Percentiles rank a stretch among this genome's conserved stretches.
Evolutionary conservation across 2,797 vertebrate species (phyloP).

Genomic region (Enteromius paludinosus): DNA sequence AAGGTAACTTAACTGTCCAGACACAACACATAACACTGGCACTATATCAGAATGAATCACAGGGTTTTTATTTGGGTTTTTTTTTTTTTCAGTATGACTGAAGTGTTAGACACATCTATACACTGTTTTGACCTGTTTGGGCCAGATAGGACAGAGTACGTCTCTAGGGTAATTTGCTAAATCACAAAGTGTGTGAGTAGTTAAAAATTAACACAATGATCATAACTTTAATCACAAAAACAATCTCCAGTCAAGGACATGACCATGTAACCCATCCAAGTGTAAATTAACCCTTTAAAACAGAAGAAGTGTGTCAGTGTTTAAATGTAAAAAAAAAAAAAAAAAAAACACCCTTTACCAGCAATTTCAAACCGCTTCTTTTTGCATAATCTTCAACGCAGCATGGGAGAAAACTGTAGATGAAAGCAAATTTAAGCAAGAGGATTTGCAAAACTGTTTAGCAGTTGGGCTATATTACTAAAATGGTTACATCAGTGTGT

Average conservation of each 20-base stretch:
- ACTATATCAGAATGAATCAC: too few relatives aligned
- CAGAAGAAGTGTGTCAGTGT: neutral
- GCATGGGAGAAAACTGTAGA: neutral
- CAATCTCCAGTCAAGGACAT: slow-evolving; percentile 15
- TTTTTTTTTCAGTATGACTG: neutral
- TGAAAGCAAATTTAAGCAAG: neutral
- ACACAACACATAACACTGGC: too few relatives aligned
- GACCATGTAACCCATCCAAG: neutral
- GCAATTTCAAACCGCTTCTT: neutral
- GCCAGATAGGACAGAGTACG: neutral
- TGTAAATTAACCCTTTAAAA: neutral
- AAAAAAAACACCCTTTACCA: neutral
- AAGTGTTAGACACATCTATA: neutral
- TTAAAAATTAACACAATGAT: slow-evolving; percentile 17
- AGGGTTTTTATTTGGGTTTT: too few relatives aligned
- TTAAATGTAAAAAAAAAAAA: neutral
- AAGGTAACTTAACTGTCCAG: too few relatives aligned
- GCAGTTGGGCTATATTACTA: neutral
- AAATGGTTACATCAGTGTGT: too few relatives aligned
- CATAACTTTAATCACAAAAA: slow-evolving; percentile 4
- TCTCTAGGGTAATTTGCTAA: neutral
- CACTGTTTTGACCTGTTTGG: neutral
- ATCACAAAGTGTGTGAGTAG: neutral
- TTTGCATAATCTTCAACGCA: slow-evolving; percentile 6
- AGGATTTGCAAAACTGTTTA: slow-evolving; percentile 3